Evolutionary conservation across 2,113 vertebrate species (phyloP).

Genomic region (Baryphthengus martii): DNA sequence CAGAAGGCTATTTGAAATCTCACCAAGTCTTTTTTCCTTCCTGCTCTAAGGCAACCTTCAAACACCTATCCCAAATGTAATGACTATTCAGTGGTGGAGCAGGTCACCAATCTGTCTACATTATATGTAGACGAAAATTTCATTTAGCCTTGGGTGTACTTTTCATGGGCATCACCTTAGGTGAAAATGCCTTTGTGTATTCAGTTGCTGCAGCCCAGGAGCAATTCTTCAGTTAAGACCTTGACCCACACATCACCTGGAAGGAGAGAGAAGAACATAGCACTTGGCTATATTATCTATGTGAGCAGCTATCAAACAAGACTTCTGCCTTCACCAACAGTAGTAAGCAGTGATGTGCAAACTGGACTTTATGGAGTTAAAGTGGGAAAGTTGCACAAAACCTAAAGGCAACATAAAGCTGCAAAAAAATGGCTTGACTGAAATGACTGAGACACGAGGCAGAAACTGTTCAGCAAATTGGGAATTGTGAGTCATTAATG

Average conservation of each 20-base stretch:
- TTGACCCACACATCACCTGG: no score
- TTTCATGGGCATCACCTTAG: background rate
- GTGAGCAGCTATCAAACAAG: background rate
- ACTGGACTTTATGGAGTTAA: background rate
- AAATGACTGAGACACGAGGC: background rate
- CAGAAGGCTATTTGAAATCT: background rate
- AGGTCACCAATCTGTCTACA: background rate
- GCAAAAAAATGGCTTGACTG: background rate
- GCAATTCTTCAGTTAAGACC: background rate
- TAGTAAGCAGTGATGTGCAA: background rate
- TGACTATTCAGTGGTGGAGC: background rate
- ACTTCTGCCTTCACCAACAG: no score
- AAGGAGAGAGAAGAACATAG: background rate
- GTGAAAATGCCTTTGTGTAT: background rate
- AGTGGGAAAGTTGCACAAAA: background rate
- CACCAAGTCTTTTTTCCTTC: background rate
- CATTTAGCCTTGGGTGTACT: background rate
- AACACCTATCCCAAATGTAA: background rate
- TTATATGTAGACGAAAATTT: background rate
- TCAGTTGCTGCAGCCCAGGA: background rate
- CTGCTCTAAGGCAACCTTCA: background rate
- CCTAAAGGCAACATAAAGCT: background rate
- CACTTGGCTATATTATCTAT: background rate
- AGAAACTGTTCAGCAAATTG: conserved; percentile 19
- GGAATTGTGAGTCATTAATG: conserved; percentile 56